Evolutionary conservation across 2,113 vertebrate species (phyloP).

Genomic region (Variabilichromis moorii): DNA sequence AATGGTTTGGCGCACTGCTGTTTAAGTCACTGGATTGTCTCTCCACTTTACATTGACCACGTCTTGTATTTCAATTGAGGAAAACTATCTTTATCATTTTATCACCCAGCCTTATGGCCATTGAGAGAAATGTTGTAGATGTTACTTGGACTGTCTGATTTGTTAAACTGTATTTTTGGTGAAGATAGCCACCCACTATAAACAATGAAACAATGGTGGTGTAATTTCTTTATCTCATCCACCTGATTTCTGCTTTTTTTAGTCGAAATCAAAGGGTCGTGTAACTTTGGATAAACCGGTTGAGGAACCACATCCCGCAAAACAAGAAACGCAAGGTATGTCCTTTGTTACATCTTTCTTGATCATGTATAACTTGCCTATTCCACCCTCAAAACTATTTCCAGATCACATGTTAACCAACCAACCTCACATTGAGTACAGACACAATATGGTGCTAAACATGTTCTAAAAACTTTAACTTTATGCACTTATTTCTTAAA

Average conservation of each 20-base stretch:
- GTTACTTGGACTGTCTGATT: not conserved
- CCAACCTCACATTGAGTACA: not conserved
- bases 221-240: not conserved
- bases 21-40: not conserved
- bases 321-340: constrained; percentile 82
- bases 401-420: not conserved
- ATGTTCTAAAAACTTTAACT: not conserved
- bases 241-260: not conserved
- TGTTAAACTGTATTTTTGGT: not conserved
- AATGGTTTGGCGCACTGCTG: not conserved
- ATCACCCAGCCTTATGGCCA: not conserved
- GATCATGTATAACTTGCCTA: not conserved
- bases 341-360: not conserved
- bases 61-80: not conserved
- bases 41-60: not conserved
- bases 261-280: constrained; percentile 45
- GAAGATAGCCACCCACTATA: not conserved
- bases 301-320: constrained; percentile 59
- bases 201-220: not conserved
- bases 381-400: not conserved
- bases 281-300: constrained; percentile 53
- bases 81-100: not conserved
- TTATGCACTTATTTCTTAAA: not conserved
- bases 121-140: not conserved
- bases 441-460: not conserved